Conservation (phyloP, 2,888 invertebrate species). For the Strigamia crassipes region DNA sequence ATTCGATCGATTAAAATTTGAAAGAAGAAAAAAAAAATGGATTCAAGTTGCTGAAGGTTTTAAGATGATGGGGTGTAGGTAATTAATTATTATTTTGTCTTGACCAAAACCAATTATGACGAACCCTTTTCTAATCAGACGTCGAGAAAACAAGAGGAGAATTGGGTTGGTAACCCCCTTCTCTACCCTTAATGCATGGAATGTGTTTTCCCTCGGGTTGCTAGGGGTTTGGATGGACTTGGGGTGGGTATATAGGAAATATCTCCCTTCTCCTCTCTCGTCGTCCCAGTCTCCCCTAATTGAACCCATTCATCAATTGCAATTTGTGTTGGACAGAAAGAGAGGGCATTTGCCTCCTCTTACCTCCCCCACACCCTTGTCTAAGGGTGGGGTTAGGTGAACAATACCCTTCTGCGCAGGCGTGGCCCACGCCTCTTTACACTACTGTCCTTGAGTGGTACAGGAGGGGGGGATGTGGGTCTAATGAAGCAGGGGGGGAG, state of each 20-base stretch:
- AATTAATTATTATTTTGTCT: neutral
- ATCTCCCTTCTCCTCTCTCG: neutral
- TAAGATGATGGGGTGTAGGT: neutral
- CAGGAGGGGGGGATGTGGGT: slow-evolving; percentile 27
- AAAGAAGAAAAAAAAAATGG: neutral
- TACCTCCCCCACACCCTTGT: slow-evolving; percentile 34
- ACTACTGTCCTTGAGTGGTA: slow-evolving; percentile 38
- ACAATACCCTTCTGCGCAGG: slow-evolving; percentile 42
- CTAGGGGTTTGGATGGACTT: slow-evolving; percentile 19
- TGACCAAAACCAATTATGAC: neutral
- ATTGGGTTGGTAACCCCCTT: neutral
- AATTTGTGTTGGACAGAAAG: slow-evolving; percentile 33
- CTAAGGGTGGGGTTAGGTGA: slow-evolving; percentile 39
- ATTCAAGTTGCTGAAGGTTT: neutral
- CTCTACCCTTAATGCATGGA: slow-evolving; percentile 22
- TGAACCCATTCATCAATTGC: slow-evolving; percentile 36
- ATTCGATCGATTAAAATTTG: neutral
- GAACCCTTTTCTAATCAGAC: slow-evolving; percentile 12
- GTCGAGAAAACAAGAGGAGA: neutral
- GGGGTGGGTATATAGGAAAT: slow-evolving; percentile 24
- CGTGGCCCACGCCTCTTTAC: slow-evolving; percentile 40
- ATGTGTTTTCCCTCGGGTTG: slow-evolving; percentile 40
- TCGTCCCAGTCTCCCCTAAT: slow-evolving; percentile 40
- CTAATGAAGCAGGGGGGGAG: slow-evolving; percentile 1
- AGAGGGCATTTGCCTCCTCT: slow-evolving; percentile 37